Evolutionary conservation across 1,140 invertebrate genomes (phyloP).

Genomic region (Lordiphosa mommai): DNA sequence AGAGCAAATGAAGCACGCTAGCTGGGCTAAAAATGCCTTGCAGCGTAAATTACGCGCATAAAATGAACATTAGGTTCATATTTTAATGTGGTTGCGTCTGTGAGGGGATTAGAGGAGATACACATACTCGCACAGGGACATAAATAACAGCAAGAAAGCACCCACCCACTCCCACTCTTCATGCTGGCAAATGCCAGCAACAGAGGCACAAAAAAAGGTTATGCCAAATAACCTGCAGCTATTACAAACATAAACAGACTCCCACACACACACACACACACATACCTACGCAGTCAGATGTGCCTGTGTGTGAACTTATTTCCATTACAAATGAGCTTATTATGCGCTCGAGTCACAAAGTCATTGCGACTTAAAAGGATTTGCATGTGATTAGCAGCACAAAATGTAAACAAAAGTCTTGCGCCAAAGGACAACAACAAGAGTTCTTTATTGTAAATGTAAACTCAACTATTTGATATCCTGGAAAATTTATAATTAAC

Average conservation of each 20-base stretch:
- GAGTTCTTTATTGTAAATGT: background rate
- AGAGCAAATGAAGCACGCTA: conserved; percentile 44
- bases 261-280: conserved; percentile 9
- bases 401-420: conserved; percentile 73
- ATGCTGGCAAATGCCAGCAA: conserved; percentile 28
- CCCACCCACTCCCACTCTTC: background rate
- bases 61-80: conserved; percentile 78
- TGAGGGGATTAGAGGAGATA: conserved; percentile 2
- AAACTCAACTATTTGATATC: conserved; percentile 8
- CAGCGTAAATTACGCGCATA: conserved; percentile 74
- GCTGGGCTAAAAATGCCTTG: conserved; percentile 34
- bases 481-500: background rate
- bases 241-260: conserved; percentile 36
- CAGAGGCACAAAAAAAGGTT: conserved; percentile 50
- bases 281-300: background rate
- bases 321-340: conserved; percentile 76
- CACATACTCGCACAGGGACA: conserved; percentile 8
- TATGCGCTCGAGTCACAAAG: conserved; percentile 72
- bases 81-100: conserved; percentile 42
- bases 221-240: conserved; percentile 69
- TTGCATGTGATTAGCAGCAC: conserved; percentile 74
- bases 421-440: conserved; percentile 57
- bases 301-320: conserved; percentile 38
- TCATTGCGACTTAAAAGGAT: conserved; percentile 76
- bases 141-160: conserved; percentile 55